Conservation (phyloP, 2,888 invertebrate species). For the Eubasilissa splendida region DNA sequence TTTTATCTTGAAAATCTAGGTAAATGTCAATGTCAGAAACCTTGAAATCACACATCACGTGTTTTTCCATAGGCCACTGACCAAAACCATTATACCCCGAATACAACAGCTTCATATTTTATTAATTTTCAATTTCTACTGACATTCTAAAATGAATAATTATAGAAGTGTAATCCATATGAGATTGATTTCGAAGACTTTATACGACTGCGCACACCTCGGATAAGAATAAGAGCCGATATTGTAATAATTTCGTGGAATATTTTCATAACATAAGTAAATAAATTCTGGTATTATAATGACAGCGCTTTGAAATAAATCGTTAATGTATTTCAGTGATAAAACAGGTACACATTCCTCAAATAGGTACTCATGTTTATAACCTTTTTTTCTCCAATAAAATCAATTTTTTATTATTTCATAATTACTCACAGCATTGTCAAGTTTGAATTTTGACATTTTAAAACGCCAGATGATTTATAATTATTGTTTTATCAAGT, state of each 20-base stretch:
- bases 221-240: no score
- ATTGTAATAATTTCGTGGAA: no score
- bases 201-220: no score
- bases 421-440: no score
- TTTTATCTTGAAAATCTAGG: constrained; percentile 44
- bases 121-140: constrained; percentile 8
- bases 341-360: no score
- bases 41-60: constrained; percentile 45
- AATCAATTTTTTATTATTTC: no score
- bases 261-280: no score
- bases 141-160: constrained; percentile 17
- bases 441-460: constrained; percentile 6
- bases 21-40: constrained; percentile 4
- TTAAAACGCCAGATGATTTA: constrained; percentile 3
- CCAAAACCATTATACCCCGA: constrained; percentile 67
- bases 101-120: constrained; percentile 35
- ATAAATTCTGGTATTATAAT: no score
- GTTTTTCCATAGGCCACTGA: constrained; percentile 65
- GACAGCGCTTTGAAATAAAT: no score
- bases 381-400: no score
- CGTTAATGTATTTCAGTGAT: no score
- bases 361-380: no score
- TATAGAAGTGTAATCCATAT: constrained; percentile 2
- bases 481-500: constrained; percentile 14
- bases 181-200: background rate